Evolutionary conservation across 2,797 vertebrate genomes (phyloP), one percentile per base, ranked within the genome.

Genomic region (Gallinago solitaria): DNA sequence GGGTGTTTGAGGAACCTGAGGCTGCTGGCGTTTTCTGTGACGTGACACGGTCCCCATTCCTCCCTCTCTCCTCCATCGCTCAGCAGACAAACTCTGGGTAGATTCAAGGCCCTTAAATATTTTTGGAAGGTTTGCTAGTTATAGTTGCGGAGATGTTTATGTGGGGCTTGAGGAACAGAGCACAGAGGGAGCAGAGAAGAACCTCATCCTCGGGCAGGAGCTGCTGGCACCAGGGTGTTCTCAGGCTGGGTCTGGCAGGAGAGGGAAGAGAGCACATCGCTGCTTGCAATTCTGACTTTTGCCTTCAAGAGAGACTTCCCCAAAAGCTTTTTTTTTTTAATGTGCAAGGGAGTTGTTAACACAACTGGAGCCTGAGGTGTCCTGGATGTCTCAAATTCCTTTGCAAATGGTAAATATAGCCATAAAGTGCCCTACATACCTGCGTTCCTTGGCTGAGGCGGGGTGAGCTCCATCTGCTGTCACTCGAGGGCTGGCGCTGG

Each of bases 381-480:
- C 63, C 45, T 45, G 73, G 45, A 56, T 87, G 39, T 53, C 53
- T 90, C 20, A 0, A 43, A 87, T 95, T 90, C 75, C 74, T 74
- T 83, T 70, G 75, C 71, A 64, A 84, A 73, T 12, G 82, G 84
- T 87, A 91, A 71, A 59, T 64, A 35, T 16, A 83, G 65, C 79
- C 68, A 8, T 59, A 18, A 67, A 70, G 68, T 41, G 68, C 35
- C 82, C 87, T 37, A 27, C 30, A 54, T 61, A 48, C 53, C 79
- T 87, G 70, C 43, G 6, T 81, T 83, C 79, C 59, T 59, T 33
- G 53, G 85, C 88, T 18, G 41, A 48, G 73, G 43, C 53, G 10
- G 73, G 57, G 57, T 13, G 79, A 89, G 79, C 85, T 95, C 61
- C 76, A 80, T 83, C 82, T 92, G 89, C 94, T 70, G 69, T 65